Base-by-base conservation (phyloP, 2,797 vertebrate species). In the Sebastes goodei region DNA sequence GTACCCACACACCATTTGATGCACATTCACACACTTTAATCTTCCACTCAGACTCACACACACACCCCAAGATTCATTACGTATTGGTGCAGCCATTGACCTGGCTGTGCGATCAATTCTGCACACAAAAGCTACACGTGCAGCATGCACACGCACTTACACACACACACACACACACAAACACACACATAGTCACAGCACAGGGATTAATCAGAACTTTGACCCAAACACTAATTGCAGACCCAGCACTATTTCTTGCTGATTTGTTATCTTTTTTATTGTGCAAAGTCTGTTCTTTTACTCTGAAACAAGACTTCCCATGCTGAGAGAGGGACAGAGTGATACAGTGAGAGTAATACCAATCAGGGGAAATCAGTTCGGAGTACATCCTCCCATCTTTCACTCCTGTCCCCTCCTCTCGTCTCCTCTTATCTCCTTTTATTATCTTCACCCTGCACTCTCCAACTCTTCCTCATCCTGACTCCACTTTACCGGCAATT, bases 151-250 rank as follows among this genome's bases (percentile, higher is more conserved):
- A 62, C 29, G 63, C 52, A 60, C 53, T 59, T 5, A 33, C 27
- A 29, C 29, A 46, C 3, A 56, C 49, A 60, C 38, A 32, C 27
- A 29, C 35, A 25, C 2, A 60, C 52, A 55, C 32, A 64, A 6
- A 35, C 27, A 29, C 29, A 46, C 57, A 62, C 23, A 29, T 38
- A 74, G 59, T 57, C 68, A 77, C 23, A 56, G 59, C 71, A 30
- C 49, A 21, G 27, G 74, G 78, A 86, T 86, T 89, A 85, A 87
- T 90, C 84, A 87, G 46, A 88, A 81, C 85, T 81, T 82, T 86
- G 86, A 90, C 86, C 86, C 57, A 52, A 66, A 74, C 77, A 62
- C 84, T 91, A 91, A 92, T 81, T 88, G 90, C 88, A 65, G 74
- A 91, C 12, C 20, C 59, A 86, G 86, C 86, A 88, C 74, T 80